Conservation (phyloP, 23 tunicate species). For the Diplosoma virens region DNA sequence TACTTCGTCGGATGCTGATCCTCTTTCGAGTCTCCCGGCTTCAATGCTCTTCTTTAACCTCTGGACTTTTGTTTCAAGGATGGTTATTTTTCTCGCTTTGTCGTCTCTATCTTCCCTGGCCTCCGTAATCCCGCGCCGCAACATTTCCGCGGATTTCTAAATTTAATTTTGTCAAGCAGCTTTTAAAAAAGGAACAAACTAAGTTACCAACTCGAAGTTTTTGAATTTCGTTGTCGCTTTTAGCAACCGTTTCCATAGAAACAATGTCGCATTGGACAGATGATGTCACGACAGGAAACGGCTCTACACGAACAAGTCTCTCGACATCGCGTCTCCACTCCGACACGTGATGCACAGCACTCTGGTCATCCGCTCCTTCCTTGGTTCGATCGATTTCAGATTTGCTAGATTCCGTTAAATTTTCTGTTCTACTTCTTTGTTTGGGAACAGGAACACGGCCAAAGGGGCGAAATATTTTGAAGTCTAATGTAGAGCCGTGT, state of each 20-base stretch:
- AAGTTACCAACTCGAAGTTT: conserved; percentile 22
- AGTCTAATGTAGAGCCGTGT: no score
- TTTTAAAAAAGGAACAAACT: background rate
- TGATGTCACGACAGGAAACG: no score
- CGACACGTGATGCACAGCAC: no score
- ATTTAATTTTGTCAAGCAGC: no score
- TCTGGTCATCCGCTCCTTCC: no score
- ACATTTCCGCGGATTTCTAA: conserved; percentile 56
- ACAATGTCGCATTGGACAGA: conserved; percentile 43
- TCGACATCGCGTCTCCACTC: no score
- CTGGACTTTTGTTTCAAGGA: conserved; percentile 56
- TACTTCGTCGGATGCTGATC: conserved; percentile 56
- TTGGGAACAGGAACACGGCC: no score
- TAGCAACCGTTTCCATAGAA: background rate
- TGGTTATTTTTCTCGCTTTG: conserved; percentile 67
- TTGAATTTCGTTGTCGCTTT: conserved; percentile 23
- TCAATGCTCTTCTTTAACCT: conserved; percentile 64
- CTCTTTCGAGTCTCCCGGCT: conserved; percentile 37
- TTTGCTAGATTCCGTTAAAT: no score
- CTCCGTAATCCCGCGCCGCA: conserved; percentile 60
- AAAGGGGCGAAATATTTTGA: no score
- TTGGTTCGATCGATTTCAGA: no score
- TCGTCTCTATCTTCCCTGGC: conserved; percentile 80
- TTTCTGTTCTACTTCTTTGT: no score
- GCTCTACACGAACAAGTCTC: no score